Conservation (phyloP, 1,140 invertebrate species). For the Papilio xuthus region DNA sequence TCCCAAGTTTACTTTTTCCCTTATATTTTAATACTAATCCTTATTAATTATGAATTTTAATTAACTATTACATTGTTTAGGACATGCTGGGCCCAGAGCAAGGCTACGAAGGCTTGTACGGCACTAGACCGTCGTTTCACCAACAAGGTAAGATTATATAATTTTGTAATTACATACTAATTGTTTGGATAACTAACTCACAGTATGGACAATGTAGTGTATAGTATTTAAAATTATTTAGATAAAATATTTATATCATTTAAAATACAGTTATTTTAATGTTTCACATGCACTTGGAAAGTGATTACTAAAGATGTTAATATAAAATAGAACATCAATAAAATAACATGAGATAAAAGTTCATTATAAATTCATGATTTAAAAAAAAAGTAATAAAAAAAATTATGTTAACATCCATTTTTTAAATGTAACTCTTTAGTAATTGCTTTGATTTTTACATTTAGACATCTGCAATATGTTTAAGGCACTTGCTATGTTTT, state of each 20-base stretch:
- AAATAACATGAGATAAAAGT: too few relatives aligned
- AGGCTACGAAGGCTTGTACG: slow-evolving; percentile 95
- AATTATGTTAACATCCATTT: neutral
- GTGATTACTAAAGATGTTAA: slow-evolving; percentile 15
- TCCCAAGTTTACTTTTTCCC: too few relatives aligned
- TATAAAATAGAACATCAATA: neutral
- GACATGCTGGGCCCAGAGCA: slow-evolving; percentile 96
- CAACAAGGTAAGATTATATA: slow-evolving; percentile 87
- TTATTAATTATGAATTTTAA: too few relatives aligned
- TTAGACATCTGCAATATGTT: slow-evolving; percentile 35
- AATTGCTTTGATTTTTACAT: slow-evolving; percentile 38
- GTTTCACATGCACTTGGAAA: slow-evolving; percentile 29
- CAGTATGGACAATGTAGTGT: slow-evolving; percentile 45
- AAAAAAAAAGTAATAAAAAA: too few relatives aligned
- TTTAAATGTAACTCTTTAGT: slow-evolving; percentile 3
- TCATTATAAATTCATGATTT: too few relatives aligned
- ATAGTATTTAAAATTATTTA: slow-evolving; percentile 25
- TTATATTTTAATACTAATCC: too few relatives aligned
- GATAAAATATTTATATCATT: neutral
- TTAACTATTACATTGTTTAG: slow-evolving; percentile 81
- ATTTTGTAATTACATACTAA: slow-evolving; percentile 21
- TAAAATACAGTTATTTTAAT: neutral
- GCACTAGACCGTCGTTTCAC: slow-evolving; percentile 86
- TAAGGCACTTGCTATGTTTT: slow-evolving; percentile 43
- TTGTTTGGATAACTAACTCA: slow-evolving; percentile 56